phyloP scores from a whole-genome alignment of 1,140 invertebrate genomes.

The Hycleus phaleratus region DNA sequence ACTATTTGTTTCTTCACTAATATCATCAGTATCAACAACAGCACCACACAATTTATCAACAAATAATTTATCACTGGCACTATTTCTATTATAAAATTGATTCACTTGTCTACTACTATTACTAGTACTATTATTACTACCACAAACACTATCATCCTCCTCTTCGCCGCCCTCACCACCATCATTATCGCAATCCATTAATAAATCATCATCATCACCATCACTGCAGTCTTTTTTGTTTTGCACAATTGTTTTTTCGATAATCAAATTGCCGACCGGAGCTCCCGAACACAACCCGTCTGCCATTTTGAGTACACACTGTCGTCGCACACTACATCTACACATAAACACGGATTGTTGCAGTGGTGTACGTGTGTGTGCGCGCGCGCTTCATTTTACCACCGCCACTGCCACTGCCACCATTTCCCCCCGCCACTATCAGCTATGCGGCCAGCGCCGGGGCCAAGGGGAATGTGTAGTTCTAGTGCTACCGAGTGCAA shows the following conservation, averaged over 20 bases:
- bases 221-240: conserved; percentile 17
- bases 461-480: conserved; percentile 12
- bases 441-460: not conserved
- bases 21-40: conserved; percentile 5
- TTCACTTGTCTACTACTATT: conserved; percentile 22
- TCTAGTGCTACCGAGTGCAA: conserved; percentile 4
- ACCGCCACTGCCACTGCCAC: not conserved
- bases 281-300: conserved; percentile 41
- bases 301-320: conserved; percentile 43
- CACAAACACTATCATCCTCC: conserved; percentile 7
- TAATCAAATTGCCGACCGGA: conserved; percentile 24
- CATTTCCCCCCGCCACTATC: not conserved
- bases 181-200: conserved; percentile 22
- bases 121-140: conserved; percentile 22
- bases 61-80: conserved; percentile 34
- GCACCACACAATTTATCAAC: conserved; percentile 27
- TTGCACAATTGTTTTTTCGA: conserved; percentile 32
- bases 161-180: conserved; percentile 10
- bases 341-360: not conserved
- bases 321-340: conserved; percentile 15
- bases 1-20: no score
- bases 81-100: conserved; percentile 26
- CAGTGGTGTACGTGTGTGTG: conserved; percentile 9
- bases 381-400: conserved; percentile 27
- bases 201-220: no score